These are phyloP conservation scores for Podargus strigoides DNA, from an alignment of 2,797 vertebrate species.

Conservation along the genomic window DNA sequence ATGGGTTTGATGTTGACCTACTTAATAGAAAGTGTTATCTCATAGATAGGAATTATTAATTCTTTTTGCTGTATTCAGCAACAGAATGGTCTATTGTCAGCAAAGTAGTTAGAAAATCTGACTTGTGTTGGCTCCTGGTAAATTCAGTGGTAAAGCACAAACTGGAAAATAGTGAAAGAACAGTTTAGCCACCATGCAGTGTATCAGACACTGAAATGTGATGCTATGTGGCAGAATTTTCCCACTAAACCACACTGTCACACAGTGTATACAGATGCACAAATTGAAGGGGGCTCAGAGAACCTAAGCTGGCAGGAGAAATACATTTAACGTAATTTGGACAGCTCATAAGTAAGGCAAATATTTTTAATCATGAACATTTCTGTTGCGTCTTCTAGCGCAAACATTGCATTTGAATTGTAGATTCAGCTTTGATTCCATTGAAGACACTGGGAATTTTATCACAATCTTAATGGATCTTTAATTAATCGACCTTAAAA, in stretches of 20 bases:
- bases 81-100: not conserved
- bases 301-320: not conserved
- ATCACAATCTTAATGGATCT: not conserved
- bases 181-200: not conserved
- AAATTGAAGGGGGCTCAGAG: not conserved
- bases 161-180: not conserved
- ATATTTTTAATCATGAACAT: not conserved
- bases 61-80: not conserved
- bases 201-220: not conserved
- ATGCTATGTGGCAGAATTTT: not conserved
- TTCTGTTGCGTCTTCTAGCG: not conserved
- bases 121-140: not conserved
- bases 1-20: not conserved
- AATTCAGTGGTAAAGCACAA: not conserved
- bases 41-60: not conserved
- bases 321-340: not conserved
- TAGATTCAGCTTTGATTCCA: not conserved
- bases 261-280: not conserved
- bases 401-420: not conserved
- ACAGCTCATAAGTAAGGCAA: not conserved
- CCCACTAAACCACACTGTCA: not conserved
- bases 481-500: not conserved
- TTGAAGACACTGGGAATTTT: not conserved
- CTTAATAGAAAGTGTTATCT: not conserved
- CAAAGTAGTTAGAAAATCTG: not conserved